phyloP scores from a whole-genome alignment of 2,888 invertebrate genomes.

The Linnaemya vulpina region DNA sequence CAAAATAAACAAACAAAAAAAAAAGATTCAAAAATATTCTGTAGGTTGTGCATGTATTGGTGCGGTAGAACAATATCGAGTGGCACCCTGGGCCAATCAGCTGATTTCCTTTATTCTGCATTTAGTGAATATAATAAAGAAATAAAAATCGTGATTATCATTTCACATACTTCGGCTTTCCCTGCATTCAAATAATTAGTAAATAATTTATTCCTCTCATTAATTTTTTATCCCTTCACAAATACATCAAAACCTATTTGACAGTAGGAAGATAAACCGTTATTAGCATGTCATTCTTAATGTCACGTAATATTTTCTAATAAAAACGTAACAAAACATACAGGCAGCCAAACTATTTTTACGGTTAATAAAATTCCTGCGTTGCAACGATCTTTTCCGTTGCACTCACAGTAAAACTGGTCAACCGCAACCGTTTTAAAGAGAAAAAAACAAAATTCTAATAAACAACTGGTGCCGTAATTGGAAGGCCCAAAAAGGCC shows the following conservation, averaged over 20 bases:
- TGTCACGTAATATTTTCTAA: constrained; percentile 22
- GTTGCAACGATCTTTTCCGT: constrained; percentile 32
- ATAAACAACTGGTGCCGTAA: constrained; percentile 46
- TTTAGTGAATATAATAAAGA: no score
- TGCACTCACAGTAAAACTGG: constrained; percentile 65
- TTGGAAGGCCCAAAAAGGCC: constrained; percentile 35
- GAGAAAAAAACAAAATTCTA: constrained; percentile 34
- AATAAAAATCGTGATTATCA: no score
- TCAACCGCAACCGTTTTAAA: constrained; percentile 69
- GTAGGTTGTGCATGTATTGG: no score
- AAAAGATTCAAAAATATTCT: no score
- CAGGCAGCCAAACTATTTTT: constrained; percentile 13
- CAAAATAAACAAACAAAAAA: no score
- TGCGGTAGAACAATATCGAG: no score
- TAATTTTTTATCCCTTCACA: background rate
- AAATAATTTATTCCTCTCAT: no score
- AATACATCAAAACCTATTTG: constrained; percentile 2
- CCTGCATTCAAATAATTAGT: no score
- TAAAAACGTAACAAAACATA: background rate
- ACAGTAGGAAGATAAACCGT: constrained; percentile 12
- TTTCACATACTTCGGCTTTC: no score
- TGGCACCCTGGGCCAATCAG: no score
- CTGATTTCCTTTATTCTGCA: no score
- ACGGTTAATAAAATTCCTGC: constrained; percentile 33
- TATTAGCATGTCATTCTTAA: constrained; percentile 48